Evolutionary conservation across 2,888 invertebrate species (phyloP).

Genomic region (Lasioglossum malachurum): DNA sequence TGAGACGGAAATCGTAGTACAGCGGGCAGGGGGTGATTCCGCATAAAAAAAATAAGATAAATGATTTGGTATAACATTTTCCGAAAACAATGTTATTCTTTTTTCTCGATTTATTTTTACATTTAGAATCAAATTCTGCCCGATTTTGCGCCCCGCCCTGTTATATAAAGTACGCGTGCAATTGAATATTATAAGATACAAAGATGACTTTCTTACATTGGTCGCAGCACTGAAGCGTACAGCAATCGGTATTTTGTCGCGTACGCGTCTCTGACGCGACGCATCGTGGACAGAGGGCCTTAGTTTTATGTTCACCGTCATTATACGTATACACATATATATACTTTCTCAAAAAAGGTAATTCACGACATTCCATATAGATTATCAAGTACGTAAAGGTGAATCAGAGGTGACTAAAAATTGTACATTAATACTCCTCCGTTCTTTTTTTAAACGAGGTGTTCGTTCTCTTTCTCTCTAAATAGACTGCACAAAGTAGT

Average conservation of each 20-base stretch:
- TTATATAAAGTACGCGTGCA: conserved; percentile 31
- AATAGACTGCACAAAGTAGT: conserved; percentile 29
- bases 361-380: conserved; percentile 44
- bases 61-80: background rate
- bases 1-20: background rate
- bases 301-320: conserved; percentile 18
- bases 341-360: conserved; percentile 3
- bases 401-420: conserved; percentile 59
- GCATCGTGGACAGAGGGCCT: no score
- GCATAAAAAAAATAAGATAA: background rate
- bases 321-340: background rate
- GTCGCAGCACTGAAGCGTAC: no score
- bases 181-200: conserved; percentile 30
- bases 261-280: no score
- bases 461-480: conserved; percentile 3
- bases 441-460: background rate
- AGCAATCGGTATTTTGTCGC: no score
- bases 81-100: background rate
- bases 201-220: background rate
- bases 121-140: background rate
- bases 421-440: background rate
- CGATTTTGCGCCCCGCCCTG: background rate
- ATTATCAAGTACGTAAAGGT: conserved; percentile 19
- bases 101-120: background rate
- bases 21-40: background rate